Conservation (phyloP, 1,140 invertebrate species). For the Dendroctonus valens region DNA sequence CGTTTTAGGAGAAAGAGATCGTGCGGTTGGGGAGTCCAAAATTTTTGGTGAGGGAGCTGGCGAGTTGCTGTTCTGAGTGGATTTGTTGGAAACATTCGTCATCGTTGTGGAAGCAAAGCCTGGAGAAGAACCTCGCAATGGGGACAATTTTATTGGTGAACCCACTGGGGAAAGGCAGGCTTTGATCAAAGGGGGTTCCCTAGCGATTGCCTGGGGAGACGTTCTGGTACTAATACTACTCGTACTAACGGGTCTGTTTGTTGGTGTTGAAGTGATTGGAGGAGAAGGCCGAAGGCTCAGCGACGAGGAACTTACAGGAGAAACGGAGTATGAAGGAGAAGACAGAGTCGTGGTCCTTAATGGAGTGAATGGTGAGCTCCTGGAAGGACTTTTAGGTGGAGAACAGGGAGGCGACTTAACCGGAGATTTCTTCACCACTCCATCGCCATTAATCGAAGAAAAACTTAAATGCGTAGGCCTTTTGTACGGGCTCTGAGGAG, state of each 20-base stretch:
- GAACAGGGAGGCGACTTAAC: slow-evolving; percentile 40
- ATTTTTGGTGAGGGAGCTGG: slow-evolving; percentile 39
- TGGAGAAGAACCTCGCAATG: slow-evolving; percentile 31
- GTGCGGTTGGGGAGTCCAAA: slow-evolving; percentile 28
- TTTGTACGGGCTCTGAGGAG: slow-evolving; percentile 41
- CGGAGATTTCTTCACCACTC: slow-evolving; percentile 24
- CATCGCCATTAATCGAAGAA: slow-evolving; percentile 23
- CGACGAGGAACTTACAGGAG: slow-evolving; percentile 8
- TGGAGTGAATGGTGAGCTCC: slow-evolving; percentile 43
- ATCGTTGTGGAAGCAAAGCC: slow-evolving; percentile 24
- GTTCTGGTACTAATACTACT: slow-evolving; percentile 15
- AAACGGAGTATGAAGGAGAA: slow-evolving; percentile 22
- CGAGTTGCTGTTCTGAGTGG: slow-evolving; percentile 19
- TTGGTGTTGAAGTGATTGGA: slow-evolving; percentile 16
- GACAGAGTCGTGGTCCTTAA: slow-evolving; percentile 42
- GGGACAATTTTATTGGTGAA: slow-evolving; percentile 37
- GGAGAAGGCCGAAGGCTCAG: slow-evolving; percentile 17
- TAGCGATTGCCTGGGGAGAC: slow-evolving; percentile 12
- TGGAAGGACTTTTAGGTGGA: slow-evolving; percentile 42
- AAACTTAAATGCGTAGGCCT: slow-evolving; percentile 41
- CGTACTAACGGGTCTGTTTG: background rate
- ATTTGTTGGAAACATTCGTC: slow-evolving; percentile 22
- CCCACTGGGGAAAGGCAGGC: slow-evolving; percentile 21
- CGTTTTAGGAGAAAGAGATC: slow-evolving; percentile 40
- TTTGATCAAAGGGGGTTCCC: slow-evolving; percentile 20